Evolutionary conservation across 1,140 invertebrate species (phyloP).

Genomic region (Drosophila setifemur): DNA sequence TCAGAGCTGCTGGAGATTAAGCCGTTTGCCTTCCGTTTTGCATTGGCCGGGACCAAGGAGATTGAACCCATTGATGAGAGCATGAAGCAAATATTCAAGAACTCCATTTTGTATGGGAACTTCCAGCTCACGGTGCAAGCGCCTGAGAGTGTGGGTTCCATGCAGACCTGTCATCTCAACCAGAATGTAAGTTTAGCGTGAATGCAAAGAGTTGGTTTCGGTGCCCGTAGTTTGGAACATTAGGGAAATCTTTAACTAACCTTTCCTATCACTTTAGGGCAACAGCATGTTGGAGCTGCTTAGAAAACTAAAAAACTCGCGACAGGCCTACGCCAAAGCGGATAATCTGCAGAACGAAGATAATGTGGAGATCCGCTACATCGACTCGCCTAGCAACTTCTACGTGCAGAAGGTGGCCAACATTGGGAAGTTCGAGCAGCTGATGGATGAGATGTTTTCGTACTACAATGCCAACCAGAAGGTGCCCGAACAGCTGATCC

Average conservation of each 20-base stretch:
- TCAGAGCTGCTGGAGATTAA: constrained; percentile 86
- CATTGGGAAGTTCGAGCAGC: constrained; percentile 83
- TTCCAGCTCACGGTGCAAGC: constrained; percentile 86
- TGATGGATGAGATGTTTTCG: constrained; percentile 80
- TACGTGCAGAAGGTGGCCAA: constrained; percentile 87
- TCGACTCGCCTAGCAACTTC: constrained; percentile 88
- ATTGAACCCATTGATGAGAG: constrained; percentile 85
- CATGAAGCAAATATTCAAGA: constrained; percentile 87
- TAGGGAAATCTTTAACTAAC: constrained; percentile 31
- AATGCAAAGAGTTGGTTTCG: no score
- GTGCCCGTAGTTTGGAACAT: no score
- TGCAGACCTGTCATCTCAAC: constrained; percentile 88
- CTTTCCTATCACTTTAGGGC: constrained; percentile 48
- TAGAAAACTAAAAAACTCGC: constrained; percentile 82
- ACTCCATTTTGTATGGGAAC: constrained; percentile 85
- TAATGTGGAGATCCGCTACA: constrained; percentile 87
- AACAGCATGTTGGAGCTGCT: constrained; percentile 83
- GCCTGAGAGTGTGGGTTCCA: constrained; percentile 86
- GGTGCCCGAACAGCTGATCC: constrained; percentile 83
- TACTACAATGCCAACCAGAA: constrained; percentile 81
- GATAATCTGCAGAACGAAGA: constrained; percentile 83
- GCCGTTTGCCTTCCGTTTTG: constrained; percentile 89
- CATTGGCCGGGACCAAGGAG: constrained; percentile 87
- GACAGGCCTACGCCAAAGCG: constrained; percentile 83
- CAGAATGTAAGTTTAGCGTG: constrained; percentile 44